Evolutionary conservation across 2,797 vertebrate genomes (phyloP).

Genomic region (Glyptemys insculpta): DNA sequence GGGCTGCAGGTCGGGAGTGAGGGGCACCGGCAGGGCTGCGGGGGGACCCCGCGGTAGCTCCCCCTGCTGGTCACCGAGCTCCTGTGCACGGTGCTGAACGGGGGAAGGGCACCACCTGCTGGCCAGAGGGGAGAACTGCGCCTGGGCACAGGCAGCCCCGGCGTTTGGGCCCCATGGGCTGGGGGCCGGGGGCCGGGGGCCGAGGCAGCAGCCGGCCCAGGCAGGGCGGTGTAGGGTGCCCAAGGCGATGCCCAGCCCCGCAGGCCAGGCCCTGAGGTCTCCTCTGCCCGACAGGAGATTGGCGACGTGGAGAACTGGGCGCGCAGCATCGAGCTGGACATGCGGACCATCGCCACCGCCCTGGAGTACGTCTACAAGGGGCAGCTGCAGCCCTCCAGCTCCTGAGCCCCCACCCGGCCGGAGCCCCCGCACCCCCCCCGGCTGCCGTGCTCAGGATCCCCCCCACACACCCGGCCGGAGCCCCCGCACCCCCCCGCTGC

Average conservation of each 20-base stretch:
- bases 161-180: not conserved
- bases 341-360: slow-evolving; percentile 94
- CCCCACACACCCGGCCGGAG: too few relatives aligned
- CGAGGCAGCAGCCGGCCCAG: not conserved
- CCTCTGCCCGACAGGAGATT: slow-evolving; percentile 88
- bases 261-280: not conserved
- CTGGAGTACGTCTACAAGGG: slow-evolving; percentile 96
- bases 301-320: slow-evolving; percentile 99
- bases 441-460: too few relatives aligned
- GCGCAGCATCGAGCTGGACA: slow-evolving; percentile 96
- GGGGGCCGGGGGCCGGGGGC: not conserved
- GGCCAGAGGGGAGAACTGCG: not conserved
- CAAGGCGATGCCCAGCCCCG: not conserved
- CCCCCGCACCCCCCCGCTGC: too few relatives aligned
- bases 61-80: not conserved
- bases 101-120: not conserved
- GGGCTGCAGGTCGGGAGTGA: too few relatives aligned
- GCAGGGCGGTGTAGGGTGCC: too few relatives aligned
- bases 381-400: slow-evolving; percentile 88
- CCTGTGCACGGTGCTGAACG: too few relatives aligned
- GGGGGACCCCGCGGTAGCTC: not conserved
- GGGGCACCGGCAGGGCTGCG: too few relatives aligned
- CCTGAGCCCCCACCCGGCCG: slow-evolving; percentile 71
- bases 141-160: not conserved
- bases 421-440: not conserved